Conservation (phyloP, 2,797 vertebrate genomes). For the Delichon dasypus region DNA sequence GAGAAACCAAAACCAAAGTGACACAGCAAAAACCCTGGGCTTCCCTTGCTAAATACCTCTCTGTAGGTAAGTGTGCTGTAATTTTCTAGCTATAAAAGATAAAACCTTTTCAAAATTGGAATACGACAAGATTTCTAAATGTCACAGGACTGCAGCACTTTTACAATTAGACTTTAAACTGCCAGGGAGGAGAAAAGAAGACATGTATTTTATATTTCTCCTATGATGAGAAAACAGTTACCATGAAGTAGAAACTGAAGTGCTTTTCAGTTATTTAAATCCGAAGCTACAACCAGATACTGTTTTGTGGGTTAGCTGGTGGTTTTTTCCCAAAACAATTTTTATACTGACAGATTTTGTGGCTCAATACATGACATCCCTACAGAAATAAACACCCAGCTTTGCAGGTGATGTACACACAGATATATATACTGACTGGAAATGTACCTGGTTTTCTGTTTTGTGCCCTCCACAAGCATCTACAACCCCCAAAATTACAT, state of each 20-base stretch:
- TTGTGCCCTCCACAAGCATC: neutral
- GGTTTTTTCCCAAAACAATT: neutral
- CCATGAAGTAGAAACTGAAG: neutral
- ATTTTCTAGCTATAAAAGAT: neutral
- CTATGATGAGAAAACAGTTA: neutral
- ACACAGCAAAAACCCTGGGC: slow-evolving; percentile 7
- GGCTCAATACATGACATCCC: neutral
- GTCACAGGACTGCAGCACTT: neutral
- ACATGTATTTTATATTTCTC: neutral
- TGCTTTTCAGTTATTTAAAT: neutral
- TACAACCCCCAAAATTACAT: neutral
- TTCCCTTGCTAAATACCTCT: neutral
- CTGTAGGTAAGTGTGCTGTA: neutral
- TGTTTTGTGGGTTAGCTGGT: neutral
- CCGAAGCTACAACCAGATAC: neutral
- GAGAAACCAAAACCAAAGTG: neutral
- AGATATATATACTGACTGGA: neutral
- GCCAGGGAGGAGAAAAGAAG: neutral
- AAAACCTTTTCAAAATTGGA: neutral
- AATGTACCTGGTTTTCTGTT: neutral
- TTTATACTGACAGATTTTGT: neutral
- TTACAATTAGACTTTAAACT: neutral
- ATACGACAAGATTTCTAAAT: neutral
- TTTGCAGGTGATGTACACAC: neutral
- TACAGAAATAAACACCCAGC: neutral